Evolutionary conservation across 2,113 vertebrate species (phyloP), one percentile per base, ranked within the genome.

Genomic region (Heteronetta atricapilla): DNA sequence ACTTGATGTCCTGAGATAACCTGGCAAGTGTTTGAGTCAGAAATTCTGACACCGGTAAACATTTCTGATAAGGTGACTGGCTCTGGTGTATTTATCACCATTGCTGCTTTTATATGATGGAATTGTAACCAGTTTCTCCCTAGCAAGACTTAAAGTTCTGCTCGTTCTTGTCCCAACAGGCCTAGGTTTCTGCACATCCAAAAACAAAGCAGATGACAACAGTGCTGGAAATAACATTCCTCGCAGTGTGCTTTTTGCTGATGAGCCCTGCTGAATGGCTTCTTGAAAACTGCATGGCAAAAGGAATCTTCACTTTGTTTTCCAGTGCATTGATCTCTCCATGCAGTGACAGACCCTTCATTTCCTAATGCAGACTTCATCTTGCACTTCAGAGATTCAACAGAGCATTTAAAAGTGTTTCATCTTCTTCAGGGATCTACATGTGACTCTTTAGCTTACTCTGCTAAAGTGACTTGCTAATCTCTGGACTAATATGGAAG

Each of bases 181-280:
- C 94, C 94, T 48, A 96, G 98, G 56, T 98, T 98, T 94, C 92
- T 98, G 78, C 97, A 98, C 64, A 93, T 98, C 67, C 96, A n/a
- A 83, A 94, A 97, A 23, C 86, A 68, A 64, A 90, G 68, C 77
- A 85, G 84, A 48, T 89, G 59, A 92, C 53, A 76, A 0, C 63
- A 86, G 48, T 28, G 6, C 36, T 44, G 77, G 69, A 78, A 80
- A 26, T 18, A 50, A 52, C 42, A 38, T 78, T 70, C 26, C 60
- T 67, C 68, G 55, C 69, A 80, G 29, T 19, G 16, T 79, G 63
- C 19, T 53, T 81, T 66, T 83, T 69, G 48, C 64, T 63, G 23
- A 25, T 46, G 72, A 89, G 53, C 33, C 21, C 4, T 11, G 38
- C 63, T 74, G 73, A 90, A 55, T 38, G 58, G 23, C 52, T 89